Evolutionary conservation across 2,113 vertebrate species (phyloP).

Genomic region (Otocyon megalotis): DNA sequence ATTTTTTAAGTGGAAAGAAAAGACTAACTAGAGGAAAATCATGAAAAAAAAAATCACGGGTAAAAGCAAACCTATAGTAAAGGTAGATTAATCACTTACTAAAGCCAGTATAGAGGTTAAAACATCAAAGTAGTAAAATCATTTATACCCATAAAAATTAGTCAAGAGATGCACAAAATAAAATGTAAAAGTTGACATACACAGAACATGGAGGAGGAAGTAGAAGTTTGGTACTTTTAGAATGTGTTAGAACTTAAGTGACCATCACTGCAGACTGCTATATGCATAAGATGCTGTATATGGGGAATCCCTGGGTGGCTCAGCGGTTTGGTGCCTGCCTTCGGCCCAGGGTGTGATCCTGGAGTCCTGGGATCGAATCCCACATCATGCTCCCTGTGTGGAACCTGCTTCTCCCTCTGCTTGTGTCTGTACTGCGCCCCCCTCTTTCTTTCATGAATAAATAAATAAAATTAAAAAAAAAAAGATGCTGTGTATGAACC

Average conservation of each 20-base stretch:
- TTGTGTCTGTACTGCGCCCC: too few relatives aligned
- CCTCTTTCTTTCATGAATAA: too few relatives aligned
- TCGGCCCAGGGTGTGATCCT: too few relatives aligned
- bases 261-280: background rate
- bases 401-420: too few relatives aligned
- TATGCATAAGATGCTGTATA: background rate
- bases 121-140: background rate
- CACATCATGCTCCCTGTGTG: too few relatives aligned
- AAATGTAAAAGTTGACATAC: background rate
- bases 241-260: background rate
- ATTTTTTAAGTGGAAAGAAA: background rate
- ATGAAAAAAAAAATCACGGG: background rate
- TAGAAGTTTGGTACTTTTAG: background rate
- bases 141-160: background rate
- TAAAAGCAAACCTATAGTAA: background rate
- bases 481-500: background rate
- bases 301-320: too few relatives aligned
- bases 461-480: too few relatives aligned
- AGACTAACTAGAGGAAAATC: background rate
- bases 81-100: background rate
- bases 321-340: too few relatives aligned
- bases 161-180: background rate
- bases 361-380: too few relatives aligned
- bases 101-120: background rate
- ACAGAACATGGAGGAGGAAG: background rate